A percentile compares a stretch with the other conserved stretches of the same genome.
phyloP scores from a whole-genome alignment of 2,888 invertebrate genomes.

The Parnassius apollo region DNA sequence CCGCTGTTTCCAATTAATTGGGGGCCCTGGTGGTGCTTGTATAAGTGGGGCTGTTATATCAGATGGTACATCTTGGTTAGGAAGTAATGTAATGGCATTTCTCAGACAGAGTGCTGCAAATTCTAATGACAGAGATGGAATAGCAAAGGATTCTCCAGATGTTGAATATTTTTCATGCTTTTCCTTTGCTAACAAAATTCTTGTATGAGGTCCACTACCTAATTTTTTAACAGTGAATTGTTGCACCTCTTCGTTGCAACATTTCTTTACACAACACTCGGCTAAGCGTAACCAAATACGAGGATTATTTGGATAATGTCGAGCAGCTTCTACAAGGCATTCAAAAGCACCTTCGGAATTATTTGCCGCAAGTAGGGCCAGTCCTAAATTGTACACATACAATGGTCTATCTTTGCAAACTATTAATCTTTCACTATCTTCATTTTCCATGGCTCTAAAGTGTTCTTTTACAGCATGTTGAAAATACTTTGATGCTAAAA shows the following conservation, averaged over 20 bases:
- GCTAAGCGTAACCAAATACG: slow-evolving; percentile 95
- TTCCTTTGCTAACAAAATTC: slow-evolving; percentile 63
- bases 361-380: slow-evolving; percentile 90
- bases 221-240: slow-evolving; percentile 70
- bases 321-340: slow-evolving; percentile 92
- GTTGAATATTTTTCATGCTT: slow-evolving; percentile 66
- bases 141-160: slow-evolving; percentile 88
- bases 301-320: slow-evolving; percentile 93
- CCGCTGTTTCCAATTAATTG: slow-evolving; percentile 82
- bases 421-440: slow-evolving; percentile 64
- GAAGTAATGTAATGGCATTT: slow-evolving; percentile 89
- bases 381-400: slow-evolving; percentile 91
- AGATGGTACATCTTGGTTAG: slow-evolving; percentile 73
- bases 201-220: slow-evolving; percentile 71
- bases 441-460: slow-evolving; percentile 67
- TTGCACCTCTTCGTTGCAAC: slow-evolving; percentile 80
- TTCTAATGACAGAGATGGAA: slow-evolving; percentile 93
- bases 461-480: slow-evolving; percentile 90
- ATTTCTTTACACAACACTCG: slow-evolving; percentile 92
- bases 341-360: slow-evolving; percentile 94
- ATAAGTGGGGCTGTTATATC: slow-evolving; percentile 56
- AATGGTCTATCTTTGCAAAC: slow-evolving; percentile 79
- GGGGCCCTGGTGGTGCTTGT: slow-evolving; percentile 83
- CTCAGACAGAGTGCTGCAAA: slow-evolving; percentile 94
- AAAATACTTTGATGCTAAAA: slow-evolving; percentile 89